Base-by-base conservation (phyloP, 2,797 vertebrate species). In the Zenarchopterus dispar region DNA sequence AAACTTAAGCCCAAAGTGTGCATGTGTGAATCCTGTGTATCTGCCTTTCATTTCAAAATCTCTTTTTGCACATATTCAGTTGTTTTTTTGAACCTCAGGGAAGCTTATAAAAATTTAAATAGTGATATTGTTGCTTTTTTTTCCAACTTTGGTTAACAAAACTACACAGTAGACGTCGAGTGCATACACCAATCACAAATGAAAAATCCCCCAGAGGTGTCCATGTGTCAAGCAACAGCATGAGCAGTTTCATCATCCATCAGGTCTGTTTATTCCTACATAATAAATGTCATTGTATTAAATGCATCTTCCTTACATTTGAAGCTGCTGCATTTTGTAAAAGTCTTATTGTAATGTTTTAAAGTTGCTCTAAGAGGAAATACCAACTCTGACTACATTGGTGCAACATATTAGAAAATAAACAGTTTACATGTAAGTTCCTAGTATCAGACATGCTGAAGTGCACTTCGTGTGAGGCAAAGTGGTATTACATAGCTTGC, bases 21-120 rank as follows among this genome's bases (percentile, higher is more conserved):
- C 11, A 11, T 36, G 33, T 36, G 33, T 11, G 33, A 36, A 36
- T 11, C 33, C 33, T 36, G 6, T 13, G 11, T 11, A 13, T 13
- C 33, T 13, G 10, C 33, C 33, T 36, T 13, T 11, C 9, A 13
- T 11, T 36, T 36, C 33, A 36, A 36, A 36, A 36, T 2, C 33
- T 36, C 11, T 2, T 36, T 10, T 36, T 10, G 33, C 33, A 13
- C 33, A 36, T 36, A 36, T 36, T 36, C 11, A 2, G 28, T 9
- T 36, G 2, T 11, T 13, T 36, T 47, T 56, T 51, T 70, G 28
- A 56, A 66, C 36, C 78, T 85, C 84, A 83, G 84, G 87, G 77
- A 80, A 60, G 47, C 41, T 66, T 16, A 5, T 9, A 47, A 21
- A 52, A 16, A 58, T 43, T 55, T 23, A 22, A 45, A n/a, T 6